These are phyloP conservation scores for Pluvianellus socialis DNA, from an alignment of 2,113 vertebrate genomes.

Conservation along the genomic window DNA sequence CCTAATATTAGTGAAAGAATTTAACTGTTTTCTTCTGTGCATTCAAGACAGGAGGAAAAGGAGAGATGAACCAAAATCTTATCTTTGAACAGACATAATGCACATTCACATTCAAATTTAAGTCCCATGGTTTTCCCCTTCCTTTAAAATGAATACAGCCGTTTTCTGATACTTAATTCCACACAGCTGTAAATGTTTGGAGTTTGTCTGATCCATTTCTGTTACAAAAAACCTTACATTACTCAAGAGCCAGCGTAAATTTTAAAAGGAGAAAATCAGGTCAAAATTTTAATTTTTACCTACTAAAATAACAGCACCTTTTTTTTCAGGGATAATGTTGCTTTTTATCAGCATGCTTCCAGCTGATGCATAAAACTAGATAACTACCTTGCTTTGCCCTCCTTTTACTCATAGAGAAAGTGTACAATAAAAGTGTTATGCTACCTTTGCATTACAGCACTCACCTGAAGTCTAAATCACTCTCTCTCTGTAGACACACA, in stretches of 20 bases:
- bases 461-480: background rate
- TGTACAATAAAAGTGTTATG: background rate
- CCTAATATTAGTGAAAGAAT: background rate
- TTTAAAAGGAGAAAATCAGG: background rate
- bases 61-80: background rate
- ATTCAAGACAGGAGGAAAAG: background rate
- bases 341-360: background rate
- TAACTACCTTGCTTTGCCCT: background rate
- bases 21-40: background rate
- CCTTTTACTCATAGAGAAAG: background rate
- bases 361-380: background rate
- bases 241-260: background rate
- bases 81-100: background rate
- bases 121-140: background rate
- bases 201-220: background rate
- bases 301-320: background rate
- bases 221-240: background rate
- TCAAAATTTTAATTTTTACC: background rate
- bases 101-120: background rate
- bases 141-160: background rate
- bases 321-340: background rate
- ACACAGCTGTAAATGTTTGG: background rate
- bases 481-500: background rate
- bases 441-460: background rate
- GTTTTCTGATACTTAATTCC: background rate